Evolutionary conservation across 2,888 invertebrate species (phyloP).

Genomic region (Drosophila mercatorum): DNA sequence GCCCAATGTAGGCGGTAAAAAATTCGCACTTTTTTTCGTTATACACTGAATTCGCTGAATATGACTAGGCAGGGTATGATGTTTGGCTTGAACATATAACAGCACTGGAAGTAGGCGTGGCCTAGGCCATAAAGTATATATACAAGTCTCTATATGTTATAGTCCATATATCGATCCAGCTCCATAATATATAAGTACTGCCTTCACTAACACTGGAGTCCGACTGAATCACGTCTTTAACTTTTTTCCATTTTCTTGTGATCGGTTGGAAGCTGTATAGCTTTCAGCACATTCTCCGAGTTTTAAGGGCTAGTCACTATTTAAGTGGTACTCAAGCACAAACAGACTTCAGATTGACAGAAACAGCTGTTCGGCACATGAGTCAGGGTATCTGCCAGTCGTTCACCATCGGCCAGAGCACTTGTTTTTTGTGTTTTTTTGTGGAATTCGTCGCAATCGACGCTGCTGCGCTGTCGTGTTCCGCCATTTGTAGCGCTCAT

Average conservation of each 20-base stretch:
- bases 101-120: not conserved
- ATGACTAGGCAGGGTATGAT: not conserved
- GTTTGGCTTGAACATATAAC: not conserved
- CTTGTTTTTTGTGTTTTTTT: constrained; percentile 1
- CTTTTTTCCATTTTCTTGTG: not conserved
- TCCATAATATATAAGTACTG: not conserved
- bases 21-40: constrained; percentile 67
- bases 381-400: constrained; percentile 2
- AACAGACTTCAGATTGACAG: not conserved
- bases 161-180: not conserved
- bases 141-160: not conserved
- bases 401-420: not conserved
- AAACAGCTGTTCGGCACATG: not conserved
- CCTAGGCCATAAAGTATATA: not conserved
- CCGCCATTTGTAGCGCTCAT: constrained; percentile 77
- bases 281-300: too few species aligned
- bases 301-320: not conserved
- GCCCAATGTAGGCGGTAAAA: constrained; percentile 56
- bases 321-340: not conserved
- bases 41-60: not conserved
- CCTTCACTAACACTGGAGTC: not conserved
- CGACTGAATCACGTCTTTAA: not conserved
- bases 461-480: constrained; percentile 58
- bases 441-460: constrained; percentile 37
- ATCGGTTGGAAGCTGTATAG: not conserved